Evolutionary conservation across 2,797 vertebrate species (phyloP).

Genomic region (Menidia menidia): DNA sequence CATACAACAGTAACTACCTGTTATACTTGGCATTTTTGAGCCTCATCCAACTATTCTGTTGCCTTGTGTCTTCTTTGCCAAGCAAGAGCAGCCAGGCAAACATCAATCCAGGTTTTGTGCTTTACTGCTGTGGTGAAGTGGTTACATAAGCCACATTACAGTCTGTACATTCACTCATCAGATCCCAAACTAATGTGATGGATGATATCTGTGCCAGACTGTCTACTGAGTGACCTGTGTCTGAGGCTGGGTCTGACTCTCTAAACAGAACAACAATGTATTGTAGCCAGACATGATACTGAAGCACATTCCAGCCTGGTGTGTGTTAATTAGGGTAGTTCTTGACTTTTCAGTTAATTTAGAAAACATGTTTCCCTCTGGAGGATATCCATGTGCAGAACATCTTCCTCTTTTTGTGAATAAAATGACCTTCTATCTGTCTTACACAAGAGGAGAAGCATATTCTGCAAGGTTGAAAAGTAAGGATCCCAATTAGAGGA

Average conservation of each 20-base stretch:
- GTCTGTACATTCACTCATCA: conserved; percentile 70
- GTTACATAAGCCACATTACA: conserved; percentile 63
- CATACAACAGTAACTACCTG: conserved; percentile 67
- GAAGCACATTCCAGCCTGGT: conserved; percentile 25
- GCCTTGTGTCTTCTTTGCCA: conserved; percentile 66
- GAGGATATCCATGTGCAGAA: conserved; percentile 29
- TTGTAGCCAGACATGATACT: conserved; percentile 52
- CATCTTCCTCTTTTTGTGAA: conserved; percentile 26
- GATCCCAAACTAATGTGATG: conserved; percentile 68
- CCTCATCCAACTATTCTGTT: conserved; percentile 61
- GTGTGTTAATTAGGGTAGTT: conserved; percentile 24
- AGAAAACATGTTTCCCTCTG: conserved; percentile 14
- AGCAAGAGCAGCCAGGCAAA: conserved; percentile 69
- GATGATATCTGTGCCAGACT: conserved; percentile 63
- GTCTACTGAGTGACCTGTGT: conserved; percentile 64
- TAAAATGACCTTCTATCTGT: conserved; percentile 56
- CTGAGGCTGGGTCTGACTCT: conserved; percentile 54
- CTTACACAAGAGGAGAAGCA: conserved; percentile 56
- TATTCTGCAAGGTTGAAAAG: conserved; percentile 80
- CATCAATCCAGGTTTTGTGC: conserved; percentile 59
- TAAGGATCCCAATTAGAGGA: conserved; percentile 81
- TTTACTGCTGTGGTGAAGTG: conserved; percentile 46
- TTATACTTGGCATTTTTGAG: conserved; percentile 69
- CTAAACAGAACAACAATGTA: conserved; percentile 32
- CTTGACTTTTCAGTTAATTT: conserved; percentile 32